Evolutionary conservation across 2,888 invertebrate genomes (phyloP).

Genomic region (Taenaris catops): DNA sequence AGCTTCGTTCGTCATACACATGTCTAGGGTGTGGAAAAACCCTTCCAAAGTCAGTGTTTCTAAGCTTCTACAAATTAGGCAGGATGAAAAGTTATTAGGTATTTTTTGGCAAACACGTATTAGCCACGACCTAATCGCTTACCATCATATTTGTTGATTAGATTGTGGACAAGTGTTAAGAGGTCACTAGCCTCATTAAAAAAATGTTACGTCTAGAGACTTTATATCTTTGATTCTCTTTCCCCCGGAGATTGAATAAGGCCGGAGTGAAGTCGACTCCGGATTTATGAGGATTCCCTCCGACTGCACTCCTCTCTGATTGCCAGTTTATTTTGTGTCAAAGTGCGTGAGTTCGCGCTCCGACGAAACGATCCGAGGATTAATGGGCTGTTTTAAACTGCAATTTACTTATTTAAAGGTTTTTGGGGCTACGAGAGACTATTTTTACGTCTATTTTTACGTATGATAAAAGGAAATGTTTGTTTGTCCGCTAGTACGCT

Average conservation of each 20-base stretch:
- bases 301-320: constrained; percentile 65
- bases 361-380: constrained; percentile 19
- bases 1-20: too few relatives aligned
- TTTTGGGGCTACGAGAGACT: not conserved
- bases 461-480: too few relatives aligned
- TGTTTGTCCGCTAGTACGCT: too few relatives aligned
- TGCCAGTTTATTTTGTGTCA: constrained; percentile 71
- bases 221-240: constrained; percentile 26
- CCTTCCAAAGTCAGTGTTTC: too few relatives aligned
- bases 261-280: constrained; percentile 54
- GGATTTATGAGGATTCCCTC: constrained; percentile 73
- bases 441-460: too few relatives aligned
- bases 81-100: too few relatives aligned
- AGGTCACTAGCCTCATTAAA: not conserved
- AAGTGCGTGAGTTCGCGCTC: constrained; percentile 50
- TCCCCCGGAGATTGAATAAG: constrained; percentile 73
- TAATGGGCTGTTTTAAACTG: constrained; percentile 24
- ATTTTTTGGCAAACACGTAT: too few relatives aligned
- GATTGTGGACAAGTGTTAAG: not conserved
- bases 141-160: too few relatives aligned
- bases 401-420: constrained; percentile 7
- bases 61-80: too few relatives aligned
- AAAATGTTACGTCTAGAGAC: constrained; percentile 30
- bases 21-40: too few relatives aligned
- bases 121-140: too few relatives aligned